phyloP scores from a whole-genome alignment of 2,797 vertebrate species.

The Lepus oiostolus region DNA sequence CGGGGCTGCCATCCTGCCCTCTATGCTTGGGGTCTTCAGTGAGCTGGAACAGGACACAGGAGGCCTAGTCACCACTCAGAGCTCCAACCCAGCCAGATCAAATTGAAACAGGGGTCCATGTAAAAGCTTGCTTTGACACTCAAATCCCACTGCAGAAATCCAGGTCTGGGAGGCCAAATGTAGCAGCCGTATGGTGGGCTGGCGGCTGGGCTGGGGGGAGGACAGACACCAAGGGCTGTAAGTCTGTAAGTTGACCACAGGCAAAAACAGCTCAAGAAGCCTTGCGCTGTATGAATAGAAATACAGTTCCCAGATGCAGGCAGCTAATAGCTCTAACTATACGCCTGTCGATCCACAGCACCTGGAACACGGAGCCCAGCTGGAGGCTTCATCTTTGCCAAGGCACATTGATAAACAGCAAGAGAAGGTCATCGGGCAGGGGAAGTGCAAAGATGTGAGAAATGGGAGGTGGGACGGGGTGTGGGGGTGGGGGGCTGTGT shows the following conservation, averaged over 20 bases:
- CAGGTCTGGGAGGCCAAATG: conserved; percentile 38
- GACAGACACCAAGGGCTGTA: conserved; percentile 60
- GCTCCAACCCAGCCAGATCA: conserved; percentile 26
- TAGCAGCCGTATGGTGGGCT: background rate
- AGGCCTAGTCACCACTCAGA: background rate
- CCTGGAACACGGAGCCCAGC: conserved; percentile 39
- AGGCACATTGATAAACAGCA: conserved; percentile 68
- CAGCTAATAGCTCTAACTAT: conserved; percentile 64
- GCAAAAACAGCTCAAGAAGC: conserved; percentile 75
- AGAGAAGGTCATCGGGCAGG: conserved; percentile 38
- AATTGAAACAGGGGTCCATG: background rate
- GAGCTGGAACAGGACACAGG: background rate
- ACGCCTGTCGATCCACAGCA: conserved; percentile 40
- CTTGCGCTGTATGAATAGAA: conserved; percentile 64
- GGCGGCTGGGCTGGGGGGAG: background rate
- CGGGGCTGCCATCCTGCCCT: background rate
- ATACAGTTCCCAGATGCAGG: conserved; percentile 69
- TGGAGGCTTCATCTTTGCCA: conserved; percentile 47
- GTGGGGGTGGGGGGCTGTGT: background rate
- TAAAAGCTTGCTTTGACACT: conserved; percentile 58
- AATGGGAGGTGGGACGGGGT: conserved; percentile 34
- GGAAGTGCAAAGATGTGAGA: conserved; percentile 31
- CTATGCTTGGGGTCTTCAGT: background rate
- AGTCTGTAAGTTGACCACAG: conserved; percentile 63
- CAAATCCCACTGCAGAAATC: conserved; percentile 67